These are phyloP conservation scores for Periophthalmus modestus DNA, from an alignment of 2,113 vertebrate species.

Conservation along the genomic window DNA sequence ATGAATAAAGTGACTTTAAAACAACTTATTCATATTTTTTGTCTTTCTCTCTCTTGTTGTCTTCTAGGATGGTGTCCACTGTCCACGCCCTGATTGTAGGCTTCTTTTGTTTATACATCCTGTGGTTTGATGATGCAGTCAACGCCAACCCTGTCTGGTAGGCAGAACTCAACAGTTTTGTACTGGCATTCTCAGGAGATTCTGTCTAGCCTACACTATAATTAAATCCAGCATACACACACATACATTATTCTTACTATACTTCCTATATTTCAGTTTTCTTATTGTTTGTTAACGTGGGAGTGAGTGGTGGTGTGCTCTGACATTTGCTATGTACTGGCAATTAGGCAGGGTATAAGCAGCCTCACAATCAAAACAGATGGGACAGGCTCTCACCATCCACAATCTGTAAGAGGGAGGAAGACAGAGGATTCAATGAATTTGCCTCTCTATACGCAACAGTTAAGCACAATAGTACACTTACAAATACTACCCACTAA, in stretches of 20 bases:
- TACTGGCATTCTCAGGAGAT: neutral
- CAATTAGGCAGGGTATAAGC: constrained; percentile 1
- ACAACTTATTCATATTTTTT: neutral
- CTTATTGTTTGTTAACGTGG: neutral
- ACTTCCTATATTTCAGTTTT: neutral
- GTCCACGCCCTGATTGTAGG: constrained; percentile 80
- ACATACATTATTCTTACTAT: neutral
- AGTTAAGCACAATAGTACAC: neutral
- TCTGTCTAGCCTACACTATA: neutral
- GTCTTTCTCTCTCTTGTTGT: constrained; percentile 6
- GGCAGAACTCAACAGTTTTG: constrained; percentile 40
- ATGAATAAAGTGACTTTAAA: too few species aligned
- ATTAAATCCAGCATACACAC: neutral
- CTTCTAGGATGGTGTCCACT: constrained; percentile 75
- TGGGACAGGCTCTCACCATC: constrained; percentile 1
- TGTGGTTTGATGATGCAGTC: constrained; percentile 79
- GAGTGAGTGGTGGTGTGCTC: neutral
- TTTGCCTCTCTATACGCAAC: neutral
- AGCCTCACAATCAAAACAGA: neutral
- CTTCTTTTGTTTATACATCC: constrained; percentile 81
- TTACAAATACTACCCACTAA: neutral
- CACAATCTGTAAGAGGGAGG: neutral
- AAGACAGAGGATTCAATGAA: neutral
- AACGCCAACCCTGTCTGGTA: constrained; percentile 83
- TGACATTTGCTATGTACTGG: neutral